Evolutionary conservation across 2,797 vertebrate species (phyloP), one percentile per base, ranked within the genome.

Genomic region (Lepus oiostolus): DNA sequence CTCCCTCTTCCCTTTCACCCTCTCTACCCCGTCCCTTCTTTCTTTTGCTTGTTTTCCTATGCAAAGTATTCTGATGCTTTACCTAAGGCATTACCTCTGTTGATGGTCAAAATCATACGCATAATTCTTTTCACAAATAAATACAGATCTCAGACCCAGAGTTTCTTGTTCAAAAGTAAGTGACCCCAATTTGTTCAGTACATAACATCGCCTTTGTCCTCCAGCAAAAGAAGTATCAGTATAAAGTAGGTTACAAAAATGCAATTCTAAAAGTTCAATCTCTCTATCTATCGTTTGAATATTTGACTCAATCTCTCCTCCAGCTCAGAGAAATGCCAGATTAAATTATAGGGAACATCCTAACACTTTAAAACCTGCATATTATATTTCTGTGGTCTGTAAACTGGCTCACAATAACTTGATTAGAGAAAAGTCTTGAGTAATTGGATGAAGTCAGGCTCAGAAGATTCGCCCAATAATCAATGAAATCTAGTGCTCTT

Each of bases 321-420:
- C 86, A 71, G 84, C 91, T 90, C 95, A 96, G 85, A 96, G 94
- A 98, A 96, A 95, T 89, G 96, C 88, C 97, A 95, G n/a, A 89
- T 97, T 96, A 91, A 90, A 97, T 97, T 96, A 96, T 71, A 95
- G 95, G 81, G 93, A 96, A 93, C 92, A 95, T 97, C 96, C 95
- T 96, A 96, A 98, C 97, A 96, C 96, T 97, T 97, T 87, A 84
- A 22, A 96, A 97, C 92, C 96, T 97, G 96, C 93, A 97, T 98
- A 97, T 97, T 96, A 96, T 96, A 79, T 97, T 97, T 95, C 94
- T 95, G 95, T 91, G 90, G 95, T 96, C 93, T 97, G 98, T 97
- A 97, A 96, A 96, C 68, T 94, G 85, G 90, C 93, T 97, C 97
- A 94, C 86, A 96, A 96, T 96, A 96, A 93, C 96, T 90, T 93